A percentile compares a stretch with the other conserved stretches of the same genome.
Conservation (phyloP, 2,113 vertebrate genomes). For the Illadopsis cleaveri region DNA sequence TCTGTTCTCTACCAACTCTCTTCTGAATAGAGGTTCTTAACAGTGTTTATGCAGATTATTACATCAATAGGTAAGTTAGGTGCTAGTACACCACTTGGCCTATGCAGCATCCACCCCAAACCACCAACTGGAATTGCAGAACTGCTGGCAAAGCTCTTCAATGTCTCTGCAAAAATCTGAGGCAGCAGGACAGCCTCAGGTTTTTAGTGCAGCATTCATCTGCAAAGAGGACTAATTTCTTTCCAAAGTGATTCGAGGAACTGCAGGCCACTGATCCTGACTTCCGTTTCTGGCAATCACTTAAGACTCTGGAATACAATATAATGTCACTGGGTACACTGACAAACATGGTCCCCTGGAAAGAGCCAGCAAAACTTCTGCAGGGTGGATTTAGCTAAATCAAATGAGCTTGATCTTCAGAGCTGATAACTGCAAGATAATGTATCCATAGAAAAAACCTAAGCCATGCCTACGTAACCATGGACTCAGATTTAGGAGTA, state of each 20-base stretch:
- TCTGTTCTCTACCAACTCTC: not conserved
- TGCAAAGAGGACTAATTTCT: not conserved
- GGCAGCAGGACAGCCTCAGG: not conserved
- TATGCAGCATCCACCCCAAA: not conserved
- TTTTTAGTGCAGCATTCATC: not conserved
- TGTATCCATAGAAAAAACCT: not conserved
- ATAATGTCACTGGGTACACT: too few relatives aligned
- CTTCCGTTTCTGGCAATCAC: not conserved
- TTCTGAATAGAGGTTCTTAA: rapidly evolving
- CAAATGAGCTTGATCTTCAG: not conserved
- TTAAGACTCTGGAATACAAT: not conserved
- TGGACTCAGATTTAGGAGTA: not conserved
- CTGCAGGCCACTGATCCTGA: not conserved
- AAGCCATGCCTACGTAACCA: not conserved
- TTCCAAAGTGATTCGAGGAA: not conserved
- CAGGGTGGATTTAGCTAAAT: not conserved
- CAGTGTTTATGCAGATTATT: not conserved
- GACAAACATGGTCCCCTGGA: not conserved
- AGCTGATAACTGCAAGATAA: not conserved
- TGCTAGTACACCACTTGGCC: not conserved
- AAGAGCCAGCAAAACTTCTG: not conserved
- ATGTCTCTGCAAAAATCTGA: not conserved
- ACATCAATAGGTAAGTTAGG: not conserved
- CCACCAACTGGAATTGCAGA: not conserved
- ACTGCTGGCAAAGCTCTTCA: not conserved